Base-by-base conservation (phyloP, 2,797 vertebrate species). In the Etheostoma perlongum region DNA sequence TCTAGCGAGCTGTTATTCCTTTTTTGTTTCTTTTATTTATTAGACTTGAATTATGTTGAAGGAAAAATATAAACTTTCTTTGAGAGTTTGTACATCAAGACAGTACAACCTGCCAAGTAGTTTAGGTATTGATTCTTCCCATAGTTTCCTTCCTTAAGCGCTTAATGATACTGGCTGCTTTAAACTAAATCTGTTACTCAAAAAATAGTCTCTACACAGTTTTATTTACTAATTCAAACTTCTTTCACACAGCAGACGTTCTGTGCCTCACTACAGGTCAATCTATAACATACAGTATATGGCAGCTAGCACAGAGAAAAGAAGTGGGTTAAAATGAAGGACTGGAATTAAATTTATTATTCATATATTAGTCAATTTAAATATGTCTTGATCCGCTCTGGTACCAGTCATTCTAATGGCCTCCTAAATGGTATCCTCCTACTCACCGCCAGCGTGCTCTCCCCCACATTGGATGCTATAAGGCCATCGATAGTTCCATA, bases 371-470 rank as follows among this genome's bases (percentile, higher is more conserved):
- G 27, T 51, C 44, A 44, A 65, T 72, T 59, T 19, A 57, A 74
- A 54, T 66, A 27, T 49, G 33, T 61, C 27, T n/a, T 2, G 7
- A 57, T 11, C 36, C 14, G 61, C 71, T 54, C 6, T 44, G 53
- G 21, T 27, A 5, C 51, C 0, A 2, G 25, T 72, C 21, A 78
- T 44, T 52, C 16, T 54, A 36, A 67, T 54, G 23, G 46, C 51
- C 13, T 62, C 64, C 64, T 8, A 55, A 21, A 61, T 44, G 55
- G 13, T 12, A 10, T 25, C 8, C 6, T 30, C 55, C 58, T 23
- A 95, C 98, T 98, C 91, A 99, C 98, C 88, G 98, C 98, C 84
- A 99, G 86, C 0, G 98, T 99, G 95, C 96, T 99, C 82, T 99
- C 98, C 44, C 98, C 98, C 53, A 99, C 98, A 1, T 99, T 99